Base-by-base conservation (phyloP, 1,140 invertebrate genomes). In the Cotesia chilonis region DNA sequence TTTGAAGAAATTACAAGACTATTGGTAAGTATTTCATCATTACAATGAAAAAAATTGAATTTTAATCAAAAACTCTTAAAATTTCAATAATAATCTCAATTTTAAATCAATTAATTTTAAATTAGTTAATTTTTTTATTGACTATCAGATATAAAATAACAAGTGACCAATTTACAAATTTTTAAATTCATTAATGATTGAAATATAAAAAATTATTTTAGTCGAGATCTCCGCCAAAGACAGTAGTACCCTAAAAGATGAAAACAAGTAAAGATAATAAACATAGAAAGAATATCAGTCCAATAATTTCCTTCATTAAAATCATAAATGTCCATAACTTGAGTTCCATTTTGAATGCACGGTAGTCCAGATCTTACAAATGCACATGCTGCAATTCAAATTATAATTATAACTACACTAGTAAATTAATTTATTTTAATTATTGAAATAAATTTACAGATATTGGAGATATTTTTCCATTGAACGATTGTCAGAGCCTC, bases 401-500 rank as follows among this genome's bases (percentile, higher is more conserved):
- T 54, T 65, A 28, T 28, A 28, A 28, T 28, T 2, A 28, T 28
- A 28, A 2, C 1, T 28, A 28, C 28, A 28, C 28, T 28, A 28
- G 1, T 3, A 28, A 28, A 28, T 28, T 28, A 20, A 20, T 9
- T 7, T 28, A 51, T 20, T 55, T 76, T 63, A 70, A 75, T 71
- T 12, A 75, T 65, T 20, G 65, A n/a, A 59, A 55, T 7, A 20
- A 74, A 88, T 91, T 91, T 87, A 95, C 94, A 91, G 73, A 95
- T 95, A 84, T 94, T 93, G 38, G 89, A 87, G 10, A 95, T 86
- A 28, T 90, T 90, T 54, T 90, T 84, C 94, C 94, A 95, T 78
- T 95, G 94, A 17, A 94, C 80, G 75, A 94, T 94, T 10, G 90
- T 92, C 84, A 98, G 88, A 0, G 94, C 92, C 88, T 98, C 96